phyloP scores from a whole-genome alignment of 2,888 invertebrate species.

The Dasysyrphus albostriatus region DNA sequence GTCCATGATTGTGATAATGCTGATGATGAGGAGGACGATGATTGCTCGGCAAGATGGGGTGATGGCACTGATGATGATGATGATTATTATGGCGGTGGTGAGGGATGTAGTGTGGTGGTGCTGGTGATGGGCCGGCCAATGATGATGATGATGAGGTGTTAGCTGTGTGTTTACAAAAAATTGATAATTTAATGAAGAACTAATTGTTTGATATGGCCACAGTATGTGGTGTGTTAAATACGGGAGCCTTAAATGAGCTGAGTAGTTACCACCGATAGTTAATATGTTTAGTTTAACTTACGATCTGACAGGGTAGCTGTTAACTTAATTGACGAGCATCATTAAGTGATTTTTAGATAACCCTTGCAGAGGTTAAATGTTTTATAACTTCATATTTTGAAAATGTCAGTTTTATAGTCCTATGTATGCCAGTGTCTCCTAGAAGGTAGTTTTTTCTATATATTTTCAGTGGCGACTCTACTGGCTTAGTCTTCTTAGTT shows the following conservation, averaged over 20 bases:
- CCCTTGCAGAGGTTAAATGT: no score
- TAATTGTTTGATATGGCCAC: constrained; percentile 67
- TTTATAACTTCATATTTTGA: no score
- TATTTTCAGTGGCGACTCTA: no score
- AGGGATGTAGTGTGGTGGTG: constrained; percentile 23
- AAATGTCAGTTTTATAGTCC: no score
- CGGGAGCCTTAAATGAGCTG: not conserved
- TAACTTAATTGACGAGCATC: not conserved
- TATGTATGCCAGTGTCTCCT: no score
- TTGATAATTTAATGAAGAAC: constrained; percentile 70
- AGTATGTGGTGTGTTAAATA: constrained; percentile 15
- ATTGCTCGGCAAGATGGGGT: constrained; percentile 46
- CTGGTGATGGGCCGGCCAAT: constrained; percentile 46
- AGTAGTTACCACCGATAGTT: not conserved
- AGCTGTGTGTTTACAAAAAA: constrained; percentile 70
- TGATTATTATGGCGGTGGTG: constrained; percentile 29
- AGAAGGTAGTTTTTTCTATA: no score
- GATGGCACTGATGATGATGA: constrained; percentile 16
- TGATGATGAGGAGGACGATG: constrained; percentile 62
- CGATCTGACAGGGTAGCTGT: not conserved
- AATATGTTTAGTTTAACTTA: constrained; percentile 8
- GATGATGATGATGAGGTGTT: constrained; percentile 72
- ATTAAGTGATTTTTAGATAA: no score
- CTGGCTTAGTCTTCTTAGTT: no score
- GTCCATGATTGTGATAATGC: constrained; percentile 52